These are phyloP conservation scores for Metalampra italica DNA, from an alignment of 2,888 invertebrate genomes.

Conservation along the genomic window DNA sequence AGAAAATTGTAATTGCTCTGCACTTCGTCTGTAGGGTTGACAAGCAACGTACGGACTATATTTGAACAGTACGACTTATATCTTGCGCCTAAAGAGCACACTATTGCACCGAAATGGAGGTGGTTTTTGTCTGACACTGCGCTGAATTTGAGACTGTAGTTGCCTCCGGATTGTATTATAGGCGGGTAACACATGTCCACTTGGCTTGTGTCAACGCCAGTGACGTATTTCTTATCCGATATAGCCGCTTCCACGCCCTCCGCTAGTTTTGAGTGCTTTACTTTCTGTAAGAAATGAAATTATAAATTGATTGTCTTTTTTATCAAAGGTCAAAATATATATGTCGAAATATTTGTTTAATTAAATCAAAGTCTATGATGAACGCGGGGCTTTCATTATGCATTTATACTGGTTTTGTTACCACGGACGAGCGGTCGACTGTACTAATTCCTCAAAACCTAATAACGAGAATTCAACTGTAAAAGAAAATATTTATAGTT, in stretches of 20 bases:
- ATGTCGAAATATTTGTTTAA: no score
- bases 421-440: no score
- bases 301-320: neutral
- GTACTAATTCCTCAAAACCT: no score
- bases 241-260: conserved; percentile 96
- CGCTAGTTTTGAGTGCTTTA: conserved; percentile 95
- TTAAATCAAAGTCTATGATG: no score
- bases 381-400: no score
- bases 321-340: no score
- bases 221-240: conserved; percentile 96
- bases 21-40: conserved; percentile 90
- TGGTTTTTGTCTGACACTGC: conserved; percentile 95
- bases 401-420: no score
- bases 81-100: conserved; percentile 95
- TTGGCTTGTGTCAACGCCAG: conserved; percentile 91
- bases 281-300: conserved; percentile 83
- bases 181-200: conserved; percentile 99
- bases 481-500: no score
- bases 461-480: no score
- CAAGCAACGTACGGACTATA: conserved; percentile 96
- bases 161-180: conserved; percentile 99
- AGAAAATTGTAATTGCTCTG: conserved; percentile 96
- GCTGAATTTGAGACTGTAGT: conserved; percentile 97
- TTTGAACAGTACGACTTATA: conserved; percentile 99
- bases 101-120: conserved; percentile 96